A percentile compares a stretch with the other conserved stretches of the same genome.
phyloP scores from a whole-genome alignment of 2,113 vertebrate genomes.

The Atrichornis clamosus region DNA sequence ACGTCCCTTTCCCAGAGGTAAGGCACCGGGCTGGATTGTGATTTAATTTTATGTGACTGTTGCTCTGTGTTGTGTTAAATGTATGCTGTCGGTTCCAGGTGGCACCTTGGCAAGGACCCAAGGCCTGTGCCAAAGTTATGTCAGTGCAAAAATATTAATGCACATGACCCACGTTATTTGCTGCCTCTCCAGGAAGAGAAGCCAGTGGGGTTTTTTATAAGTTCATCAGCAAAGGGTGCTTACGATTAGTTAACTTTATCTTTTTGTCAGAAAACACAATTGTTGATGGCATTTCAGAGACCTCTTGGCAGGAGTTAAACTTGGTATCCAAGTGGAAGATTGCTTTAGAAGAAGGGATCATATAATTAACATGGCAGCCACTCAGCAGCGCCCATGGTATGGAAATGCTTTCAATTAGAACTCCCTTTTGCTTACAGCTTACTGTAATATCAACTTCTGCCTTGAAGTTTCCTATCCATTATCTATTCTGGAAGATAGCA shows the following conservation, averaged over 20 bases:
- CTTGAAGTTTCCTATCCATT: not conserved
- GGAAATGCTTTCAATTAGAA: slow-evolving; percentile 11
- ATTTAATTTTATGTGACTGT: slow-evolving; percentile 41
- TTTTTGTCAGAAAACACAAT: slow-evolving; percentile 50
- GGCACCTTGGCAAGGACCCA: slow-evolving; percentile 42
- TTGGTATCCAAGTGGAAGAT: slow-evolving; percentile 10
- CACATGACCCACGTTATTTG: slow-evolving; percentile 6
- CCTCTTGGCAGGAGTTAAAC: not conserved
- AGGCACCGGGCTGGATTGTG: not conserved
- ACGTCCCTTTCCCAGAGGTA: not conserved
- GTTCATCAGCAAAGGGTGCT: slow-evolving; percentile 1
- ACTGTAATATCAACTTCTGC: not conserved
- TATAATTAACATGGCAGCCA: slow-evolving; percentile 1
- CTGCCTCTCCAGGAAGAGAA: slow-evolving; percentile 21
- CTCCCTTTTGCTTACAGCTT: not conserved
- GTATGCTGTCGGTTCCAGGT: slow-evolving; percentile 46
- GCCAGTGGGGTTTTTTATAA: not conserved
- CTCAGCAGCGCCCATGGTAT: not conserved
- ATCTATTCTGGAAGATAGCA: not conserved
- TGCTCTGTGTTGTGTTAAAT: slow-evolving; percentile 43
- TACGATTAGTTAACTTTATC: slow-evolving; percentile 41
- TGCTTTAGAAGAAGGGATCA: slow-evolving; percentile 2
- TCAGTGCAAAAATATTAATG: slow-evolving; percentile 42
- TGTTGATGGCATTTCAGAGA: slow-evolving; percentile 35
- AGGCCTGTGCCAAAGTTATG: slow-evolving; percentile 33